These are phyloP conservation scores for Carlito syrichta DNA, from an alignment of 2,113 vertebrate species.

Conservation along the genomic window DNA sequence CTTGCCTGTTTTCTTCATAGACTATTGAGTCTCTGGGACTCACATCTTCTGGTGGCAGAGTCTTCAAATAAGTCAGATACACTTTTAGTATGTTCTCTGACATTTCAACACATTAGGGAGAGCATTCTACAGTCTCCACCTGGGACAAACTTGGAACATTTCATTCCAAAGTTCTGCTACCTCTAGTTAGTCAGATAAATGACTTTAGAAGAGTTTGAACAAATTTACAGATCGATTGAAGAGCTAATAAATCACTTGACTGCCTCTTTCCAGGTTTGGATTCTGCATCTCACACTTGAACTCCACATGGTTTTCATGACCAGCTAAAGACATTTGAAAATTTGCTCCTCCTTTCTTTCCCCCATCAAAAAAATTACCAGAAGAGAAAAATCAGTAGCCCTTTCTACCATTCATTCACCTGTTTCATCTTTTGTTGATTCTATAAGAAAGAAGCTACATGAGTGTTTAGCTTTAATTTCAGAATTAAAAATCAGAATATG, in stretches of 20 bases:
- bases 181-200: background rate
- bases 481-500: conserved; percentile 16
- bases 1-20: background rate
- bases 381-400: background rate
- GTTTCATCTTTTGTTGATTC: background rate
- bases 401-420: background rate
- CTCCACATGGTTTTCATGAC: background rate
- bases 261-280: background rate
- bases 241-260: background rate
- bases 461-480: background rate
- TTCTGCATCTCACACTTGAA: background rate
- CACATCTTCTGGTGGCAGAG: background rate
- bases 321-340: background rate
- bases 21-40: background rate
- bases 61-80: background rate
- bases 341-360: fast-evolving
- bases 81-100: background rate
- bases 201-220: background rate
- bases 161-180: background rate
- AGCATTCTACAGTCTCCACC: background rate
- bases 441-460: background rate
- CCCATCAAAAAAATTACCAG: background rate
- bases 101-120: background rate
- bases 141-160: background rate
- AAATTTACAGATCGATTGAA: background rate